Evolutionary conservation across 2,797 vertebrate genomes (phyloP).

Genomic region (Schizopygopsis pylzovi): DNA sequence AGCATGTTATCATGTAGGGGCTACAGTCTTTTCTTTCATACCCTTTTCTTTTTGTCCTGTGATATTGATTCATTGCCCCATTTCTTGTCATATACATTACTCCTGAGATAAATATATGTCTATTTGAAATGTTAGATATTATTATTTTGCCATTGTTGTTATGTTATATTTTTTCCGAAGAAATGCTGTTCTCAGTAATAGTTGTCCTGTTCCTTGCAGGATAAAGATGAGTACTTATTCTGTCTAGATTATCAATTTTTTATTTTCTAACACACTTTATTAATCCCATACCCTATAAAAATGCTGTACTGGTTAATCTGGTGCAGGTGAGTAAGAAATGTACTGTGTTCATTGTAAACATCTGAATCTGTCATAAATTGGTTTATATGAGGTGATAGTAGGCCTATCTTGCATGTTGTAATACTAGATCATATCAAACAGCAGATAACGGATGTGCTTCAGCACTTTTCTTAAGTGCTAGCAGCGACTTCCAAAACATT

Average conservation of each 20-base stretch:
- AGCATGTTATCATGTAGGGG: conserved; percentile 16
- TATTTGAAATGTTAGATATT: neutral
- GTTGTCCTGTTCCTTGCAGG: neutral
- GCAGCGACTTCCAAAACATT: neutral
- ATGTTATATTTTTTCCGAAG: neutral
- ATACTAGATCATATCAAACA: too few species aligned
- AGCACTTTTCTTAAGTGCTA: neutral
- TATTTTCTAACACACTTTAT: neutral
- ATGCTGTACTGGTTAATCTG: neutral
- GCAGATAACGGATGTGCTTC: neutral
- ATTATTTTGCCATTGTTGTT: neutral
- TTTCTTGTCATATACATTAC: conserved; percentile 35
- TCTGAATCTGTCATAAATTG: neutral
- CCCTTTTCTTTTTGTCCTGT: conserved; percentile 63
- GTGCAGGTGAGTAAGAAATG: neutral
- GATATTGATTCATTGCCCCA: conserved; percentile 49
- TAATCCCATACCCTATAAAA: neutral
- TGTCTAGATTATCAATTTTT: neutral
- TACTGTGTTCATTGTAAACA: neutral
- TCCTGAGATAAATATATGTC: conserved; percentile 56
- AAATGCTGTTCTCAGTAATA: neutral
- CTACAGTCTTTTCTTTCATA: conserved; percentile 12
- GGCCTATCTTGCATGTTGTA: neutral
- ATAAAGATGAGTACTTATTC: neutral
- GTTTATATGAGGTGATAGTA: neutral